Conservation (phyloP, 2,888 invertebrate species). For the Scelioninae gen. 1 region DNA sequence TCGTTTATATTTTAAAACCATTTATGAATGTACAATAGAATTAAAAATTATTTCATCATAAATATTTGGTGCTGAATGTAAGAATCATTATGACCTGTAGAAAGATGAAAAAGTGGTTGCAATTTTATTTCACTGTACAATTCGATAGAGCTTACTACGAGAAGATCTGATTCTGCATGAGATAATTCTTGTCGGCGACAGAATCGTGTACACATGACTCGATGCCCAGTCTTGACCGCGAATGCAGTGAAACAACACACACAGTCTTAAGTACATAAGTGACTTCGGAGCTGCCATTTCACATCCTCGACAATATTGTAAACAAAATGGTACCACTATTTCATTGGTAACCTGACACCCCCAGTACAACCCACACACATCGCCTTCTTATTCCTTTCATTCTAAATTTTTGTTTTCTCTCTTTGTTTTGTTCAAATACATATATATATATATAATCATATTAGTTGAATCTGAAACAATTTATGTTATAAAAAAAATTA, state of each 20-base stretch:
- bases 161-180: conserved; percentile 67
- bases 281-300: conserved; percentile 70
- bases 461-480: conserved; percentile 21
- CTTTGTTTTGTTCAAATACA: conserved; percentile 36
- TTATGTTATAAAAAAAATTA: too few species aligned
- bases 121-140: conserved; percentile 35
- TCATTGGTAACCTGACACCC: conserved; percentile 84
- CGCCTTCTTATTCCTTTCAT: conserved; percentile 71
- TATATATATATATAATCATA: conserved; percentile 41
- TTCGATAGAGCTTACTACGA: conserved; percentile 62
- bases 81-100: neutral
- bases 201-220: conserved; percentile 78
- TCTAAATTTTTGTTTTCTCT: conserved; percentile 55
- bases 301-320: conserved; percentile 83
- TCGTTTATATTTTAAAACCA: too few species aligned
- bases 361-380: conserved; percentile 82
- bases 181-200: conserved; percentile 78
- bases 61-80: too few species aligned
- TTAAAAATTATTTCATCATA: too few species aligned
- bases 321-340: conserved; percentile 84
- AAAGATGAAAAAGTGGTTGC: conserved; percentile 16
- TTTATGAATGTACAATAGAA: too few species aligned
- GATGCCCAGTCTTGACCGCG: conserved; percentile 73
- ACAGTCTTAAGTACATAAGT: conserved; percentile 63
- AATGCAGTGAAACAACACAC: conserved; percentile 68